These are phyloP conservation scores for Agrochola litura DNA, from an alignment of 2,888 invertebrate genomes.

Conservation along the genomic window DNA sequence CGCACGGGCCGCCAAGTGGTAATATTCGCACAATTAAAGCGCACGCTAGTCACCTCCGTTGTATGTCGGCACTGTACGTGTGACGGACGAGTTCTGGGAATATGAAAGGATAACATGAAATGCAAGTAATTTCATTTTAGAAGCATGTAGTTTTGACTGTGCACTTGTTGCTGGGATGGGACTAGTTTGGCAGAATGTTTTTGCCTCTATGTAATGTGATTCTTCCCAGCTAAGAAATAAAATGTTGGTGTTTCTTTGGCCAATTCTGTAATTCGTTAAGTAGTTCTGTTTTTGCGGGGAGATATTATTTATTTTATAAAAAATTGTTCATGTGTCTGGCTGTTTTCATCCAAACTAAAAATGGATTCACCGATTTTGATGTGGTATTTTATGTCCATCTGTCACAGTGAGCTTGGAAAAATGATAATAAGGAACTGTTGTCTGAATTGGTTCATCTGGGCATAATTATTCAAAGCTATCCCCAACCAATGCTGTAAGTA, in stretches of 20 bases:
- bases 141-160: neutral
- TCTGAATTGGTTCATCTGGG: neutral
- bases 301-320: neutral
- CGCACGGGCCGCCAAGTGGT: conserved; percentile 65
- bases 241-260: neutral
- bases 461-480: conserved; percentile 13
- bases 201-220: neutral
- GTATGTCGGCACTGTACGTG: conserved; percentile 22
- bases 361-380: neutral
- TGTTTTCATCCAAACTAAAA: neutral
- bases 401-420: neutral
- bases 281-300: neutral
- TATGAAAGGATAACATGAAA: conserved; percentile 24
- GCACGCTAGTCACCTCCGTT: conserved; percentile 31
- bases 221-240: neutral
- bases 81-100: conserved; percentile 18
- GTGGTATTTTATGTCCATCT: too few relatives aligned
- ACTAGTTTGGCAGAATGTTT: neutral
- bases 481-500: neutral
- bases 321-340: neutral
- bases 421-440: neutral
- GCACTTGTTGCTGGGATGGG: conserved; percentile 17
- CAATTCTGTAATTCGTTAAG: neutral
- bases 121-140: neutral
- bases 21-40: conserved; percentile 76